Percentiles rank a stretch among this genome's conserved stretches.
phyloP scores from a whole-genome alignment of 2,797 vertebrate genomes.

The Betta splendens region DNA sequence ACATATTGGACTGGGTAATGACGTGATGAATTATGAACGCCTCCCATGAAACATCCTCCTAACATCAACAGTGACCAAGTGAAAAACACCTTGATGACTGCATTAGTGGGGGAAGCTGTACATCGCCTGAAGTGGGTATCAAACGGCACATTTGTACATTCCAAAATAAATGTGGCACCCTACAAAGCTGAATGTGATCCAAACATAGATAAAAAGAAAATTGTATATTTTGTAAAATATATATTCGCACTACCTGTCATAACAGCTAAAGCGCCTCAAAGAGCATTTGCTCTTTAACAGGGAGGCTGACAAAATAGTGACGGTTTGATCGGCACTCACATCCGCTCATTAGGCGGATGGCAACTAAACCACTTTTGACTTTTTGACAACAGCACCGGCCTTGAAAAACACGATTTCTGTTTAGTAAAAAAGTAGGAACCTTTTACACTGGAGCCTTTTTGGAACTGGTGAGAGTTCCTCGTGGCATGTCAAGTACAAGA shows the following conservation, averaged over 20 bases:
- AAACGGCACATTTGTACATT: slow-evolving; percentile 37
- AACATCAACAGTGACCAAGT: slow-evolving; percentile 74
- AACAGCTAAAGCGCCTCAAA: slow-evolving; percentile 38
- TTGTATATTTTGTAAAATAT: slow-evolving; percentile 18
- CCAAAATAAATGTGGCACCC: slow-evolving; percentile 4
- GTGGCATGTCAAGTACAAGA: slow-evolving; percentile 80
- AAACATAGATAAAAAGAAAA: slow-evolving; percentile 26
- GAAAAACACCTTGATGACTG: slow-evolving; percentile 72
- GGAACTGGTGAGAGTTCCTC: slow-evolving; percentile 74
- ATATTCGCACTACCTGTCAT: slow-evolving; percentile 1
- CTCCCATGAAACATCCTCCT: slow-evolving; percentile 67
- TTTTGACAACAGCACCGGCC: slow-evolving; percentile 62
- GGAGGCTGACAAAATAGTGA: slow-evolving; percentile 57
- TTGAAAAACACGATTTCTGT: slow-evolving; percentile 64
- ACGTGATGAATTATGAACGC: slow-evolving; percentile 79
- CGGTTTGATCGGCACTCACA: slow-evolving; percentile 58
- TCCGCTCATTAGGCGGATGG: slow-evolving; percentile 67
- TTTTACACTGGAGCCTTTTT: slow-evolving; percentile 70
- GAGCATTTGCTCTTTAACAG: slow-evolving; percentile 44
- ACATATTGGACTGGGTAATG: slow-evolving; percentile 81
- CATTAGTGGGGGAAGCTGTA: slow-evolving; percentile 47
- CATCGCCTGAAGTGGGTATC: slow-evolving; percentile 29
- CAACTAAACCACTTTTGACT: slow-evolving; percentile 69
- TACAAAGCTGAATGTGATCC: slow-evolving; percentile 26
- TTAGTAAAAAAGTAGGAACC: slow-evolving; percentile 65